phyloP scores from a whole-genome alignment of 2,113 vertebrate genomes.

The Rhodinocichla rosea region DNA sequence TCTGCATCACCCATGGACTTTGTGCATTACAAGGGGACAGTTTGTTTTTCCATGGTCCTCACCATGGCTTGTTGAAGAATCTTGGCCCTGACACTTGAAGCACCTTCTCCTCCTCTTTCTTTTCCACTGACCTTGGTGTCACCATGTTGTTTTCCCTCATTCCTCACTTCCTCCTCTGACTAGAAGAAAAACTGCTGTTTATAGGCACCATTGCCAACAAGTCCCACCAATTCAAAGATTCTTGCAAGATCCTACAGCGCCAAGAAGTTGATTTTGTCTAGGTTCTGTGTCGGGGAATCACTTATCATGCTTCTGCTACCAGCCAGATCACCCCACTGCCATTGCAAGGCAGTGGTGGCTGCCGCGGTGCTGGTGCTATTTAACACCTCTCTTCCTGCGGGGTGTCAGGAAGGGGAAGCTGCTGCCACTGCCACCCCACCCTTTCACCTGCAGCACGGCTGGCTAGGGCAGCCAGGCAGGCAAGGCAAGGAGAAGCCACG shows the following conservation, averaged over 20 bases:
- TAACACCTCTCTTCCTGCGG: background rate
- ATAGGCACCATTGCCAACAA: background rate
- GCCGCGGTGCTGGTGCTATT: rapidly evolving
- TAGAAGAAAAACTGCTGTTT: background rate
- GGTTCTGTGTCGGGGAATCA: rapidly evolving
- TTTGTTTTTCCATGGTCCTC: background rate
- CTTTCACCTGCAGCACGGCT: rapidly evolving
- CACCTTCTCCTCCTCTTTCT: background rate
- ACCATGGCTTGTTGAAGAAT: background rate
- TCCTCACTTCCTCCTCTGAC: background rate
- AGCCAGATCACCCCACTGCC: rapidly evolving
- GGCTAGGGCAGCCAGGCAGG: background rate
- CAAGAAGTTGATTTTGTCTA: background rate
- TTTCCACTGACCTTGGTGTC: background rate
- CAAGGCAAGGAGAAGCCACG: background rate
- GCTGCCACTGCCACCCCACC: rapidly evolving
- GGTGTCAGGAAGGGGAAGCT: rapidly evolving
- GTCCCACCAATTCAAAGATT: background rate
- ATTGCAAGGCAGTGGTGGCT: background rate
- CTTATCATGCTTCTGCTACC: background rate
- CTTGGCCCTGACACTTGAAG: background rate
- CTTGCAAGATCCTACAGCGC: background rate
- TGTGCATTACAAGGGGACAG: background rate
- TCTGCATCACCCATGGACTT: background rate
- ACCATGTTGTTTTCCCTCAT: background rate